These are phyloP conservation scores for Ptychoptera contaminata DNA, from an alignment of 2,888 invertebrate genomes.

Conservation along the genomic window DNA sequence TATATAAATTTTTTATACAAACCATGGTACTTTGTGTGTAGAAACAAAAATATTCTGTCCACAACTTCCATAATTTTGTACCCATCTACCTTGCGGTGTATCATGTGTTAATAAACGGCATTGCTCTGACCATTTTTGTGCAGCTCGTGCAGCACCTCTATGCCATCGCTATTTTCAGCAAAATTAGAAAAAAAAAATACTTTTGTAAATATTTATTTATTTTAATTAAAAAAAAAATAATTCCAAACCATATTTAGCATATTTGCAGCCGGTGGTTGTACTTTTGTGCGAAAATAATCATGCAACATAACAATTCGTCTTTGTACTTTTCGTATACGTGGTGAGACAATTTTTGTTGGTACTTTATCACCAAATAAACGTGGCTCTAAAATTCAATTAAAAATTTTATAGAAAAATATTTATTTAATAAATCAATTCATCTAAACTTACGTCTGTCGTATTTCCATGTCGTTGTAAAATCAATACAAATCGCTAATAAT, in stretches of 20 bases:
- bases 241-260: constrained; percentile 60
- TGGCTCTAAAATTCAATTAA: constrained; percentile 31
- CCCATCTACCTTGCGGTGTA: constrained; percentile 37
- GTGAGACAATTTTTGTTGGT: constrained; percentile 37
- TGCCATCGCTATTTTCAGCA: constrained; percentile 48
- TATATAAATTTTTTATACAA: constrained; percentile 18
- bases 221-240: constrained; percentile 4
- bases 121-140: constrained; percentile 57
- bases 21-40: constrained; percentile 68
- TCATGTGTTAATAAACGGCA: constrained; percentile 57
- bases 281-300: constrained; percentile 60
- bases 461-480: background rate
- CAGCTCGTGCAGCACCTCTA: constrained; percentile 47
- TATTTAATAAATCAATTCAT: background rate
- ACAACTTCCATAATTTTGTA: constrained; percentile 52
- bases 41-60: constrained; percentile 73
- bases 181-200: constrained; percentile 3
- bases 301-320: constrained; percentile 59
- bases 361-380: constrained; percentile 40
- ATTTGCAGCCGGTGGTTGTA: constrained; percentile 58
- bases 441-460: constrained; percentile 4
- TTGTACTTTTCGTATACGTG: constrained; percentile 42
- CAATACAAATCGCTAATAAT: constrained; percentile 2
- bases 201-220: background rate
- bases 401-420: background rate